Conservation (phyloP, 1,140 invertebrate genomes). For the Pteromalus puparum region DNA sequence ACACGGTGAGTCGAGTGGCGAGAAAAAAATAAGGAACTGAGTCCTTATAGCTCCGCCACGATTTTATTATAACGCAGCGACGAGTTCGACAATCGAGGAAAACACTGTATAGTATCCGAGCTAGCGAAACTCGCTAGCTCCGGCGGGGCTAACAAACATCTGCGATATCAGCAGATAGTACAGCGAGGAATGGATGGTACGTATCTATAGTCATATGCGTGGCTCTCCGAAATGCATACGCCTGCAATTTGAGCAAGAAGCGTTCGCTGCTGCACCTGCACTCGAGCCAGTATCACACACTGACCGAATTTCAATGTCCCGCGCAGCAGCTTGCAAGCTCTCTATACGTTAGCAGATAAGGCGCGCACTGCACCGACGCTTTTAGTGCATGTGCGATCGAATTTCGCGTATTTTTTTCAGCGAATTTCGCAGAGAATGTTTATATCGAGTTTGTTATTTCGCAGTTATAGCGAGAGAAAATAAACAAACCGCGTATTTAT, state of each 20-base stretch:
- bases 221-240: slow-evolving; percentile 31
- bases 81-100: neutral
- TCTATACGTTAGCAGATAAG: neutral
- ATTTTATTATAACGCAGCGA: neutral
- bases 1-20: neutral
- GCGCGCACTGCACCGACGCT: no score
- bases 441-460: neutral
- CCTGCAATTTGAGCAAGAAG: slow-evolving; percentile 18
- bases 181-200: neutral
- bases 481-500: neutral
- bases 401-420: neutral
- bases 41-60: neutral
- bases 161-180: slow-evolving; percentile 27
- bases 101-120: neutral
- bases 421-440: neutral
- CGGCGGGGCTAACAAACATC: slow-evolving; percentile 13
- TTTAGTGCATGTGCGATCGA: neutral
- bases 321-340: slow-evolving; percentile 3
- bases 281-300: slow-evolving; percentile 8
- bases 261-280: neutral
- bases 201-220: neutral
- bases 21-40: slow-evolving; percentile 8
- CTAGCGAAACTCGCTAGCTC: neutral
- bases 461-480: neutral
- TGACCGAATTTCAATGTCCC: slow-evolving; percentile 41